A percentile compares a stretch with the other conserved stretches of the same genome.
These are phyloP conservation scores for Platycercus adscitus DNA, from an alignment of 2,113 vertebrate genomes.

Conservation along the genomic window DNA sequence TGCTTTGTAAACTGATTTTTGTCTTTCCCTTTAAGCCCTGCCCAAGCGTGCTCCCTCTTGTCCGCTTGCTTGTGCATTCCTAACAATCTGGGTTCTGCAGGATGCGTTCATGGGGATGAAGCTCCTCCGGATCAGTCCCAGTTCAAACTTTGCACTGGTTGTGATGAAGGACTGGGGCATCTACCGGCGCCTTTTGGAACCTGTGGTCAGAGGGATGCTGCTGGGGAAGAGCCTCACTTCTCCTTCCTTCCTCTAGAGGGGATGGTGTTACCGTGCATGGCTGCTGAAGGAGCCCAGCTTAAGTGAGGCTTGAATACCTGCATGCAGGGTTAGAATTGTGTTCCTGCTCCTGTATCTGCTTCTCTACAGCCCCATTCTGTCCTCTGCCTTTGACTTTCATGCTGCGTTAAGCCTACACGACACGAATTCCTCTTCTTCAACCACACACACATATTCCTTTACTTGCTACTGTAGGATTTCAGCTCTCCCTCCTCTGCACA, in stretches of 20 bases:
- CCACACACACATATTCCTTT: neutral
- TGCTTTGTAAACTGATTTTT: neutral
- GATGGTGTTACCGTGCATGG: neutral
- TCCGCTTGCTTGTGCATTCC: neutral
- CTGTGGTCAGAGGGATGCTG: neutral
- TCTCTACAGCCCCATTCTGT: neutral
- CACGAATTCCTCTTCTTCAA: neutral
- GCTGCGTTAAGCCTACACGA: rapidly evolving
- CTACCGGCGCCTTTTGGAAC: neutral
- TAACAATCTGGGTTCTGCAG: neutral
- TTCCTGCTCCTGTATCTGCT: neutral
- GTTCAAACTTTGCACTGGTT: neutral
- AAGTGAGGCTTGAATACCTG: rapidly evolving
- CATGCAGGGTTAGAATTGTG: neutral
- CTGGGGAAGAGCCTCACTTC: neutral
- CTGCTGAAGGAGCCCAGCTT: neutral
- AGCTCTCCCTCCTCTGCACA: neutral
- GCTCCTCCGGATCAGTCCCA: neutral
- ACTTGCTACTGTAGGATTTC: neutral
- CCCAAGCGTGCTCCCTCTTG: neutral
- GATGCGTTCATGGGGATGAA: neutral
- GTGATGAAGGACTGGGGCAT: neutral
- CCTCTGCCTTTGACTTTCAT: neutral
- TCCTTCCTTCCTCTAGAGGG: conserved; percentile 34
- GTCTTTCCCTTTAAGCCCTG: neutral